Base-by-base conservation (phyloP, 2,888 invertebrate genomes). In the Hypomecis punctinalis region DNA sequence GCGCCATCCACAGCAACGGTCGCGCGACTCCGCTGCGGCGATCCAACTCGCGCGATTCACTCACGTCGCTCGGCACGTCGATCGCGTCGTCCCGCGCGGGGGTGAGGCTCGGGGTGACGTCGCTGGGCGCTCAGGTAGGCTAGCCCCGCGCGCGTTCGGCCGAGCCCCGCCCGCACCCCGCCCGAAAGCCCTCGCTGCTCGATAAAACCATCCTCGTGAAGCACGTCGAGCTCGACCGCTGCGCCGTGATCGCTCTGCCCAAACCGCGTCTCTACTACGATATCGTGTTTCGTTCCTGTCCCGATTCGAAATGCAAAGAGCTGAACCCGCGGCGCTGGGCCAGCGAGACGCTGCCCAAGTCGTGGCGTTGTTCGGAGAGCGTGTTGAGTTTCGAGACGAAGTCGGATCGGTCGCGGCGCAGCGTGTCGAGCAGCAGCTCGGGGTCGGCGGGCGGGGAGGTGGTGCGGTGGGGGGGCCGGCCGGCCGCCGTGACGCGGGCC, bases 31-130 rank as follows among this genome's bases (percentile, higher is more conserved):
- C 94, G 59, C 74, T 93, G 73, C 92, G 94, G 42, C 91, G 96
- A 67, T 96, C 96, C 76, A 96, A 97, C 78, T 98, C 98, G 9
- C 95, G 97, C 77, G 98, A 98, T 85, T 98, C 98, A 48, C 94
- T 98, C 80, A 94, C 96, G 51, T 94, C 95, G 70, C 87, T 95
- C 73, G 94, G 93, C 89, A 96, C 96, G 71, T 92, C 93, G 72
- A 86, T 93, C 71, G 95, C 96, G 76, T 94, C 95, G 75, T 94
- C 94, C 73, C 93, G 94, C 76, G 90, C 92, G 78, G 93, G 94
- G 92, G 95, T 97, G 90, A 96, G 97, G 91, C 95, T 97, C 82
- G 96, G 96, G 80, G 95, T 96, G 84, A 95, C 95, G 79, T 95
- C 96, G 80, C 93, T 96, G 82, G 92, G 93, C 83, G 90, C 94